Conservation (phyloP, 2,113 vertebrate genomes). For the Nyctibius bracteatus region DNA sequence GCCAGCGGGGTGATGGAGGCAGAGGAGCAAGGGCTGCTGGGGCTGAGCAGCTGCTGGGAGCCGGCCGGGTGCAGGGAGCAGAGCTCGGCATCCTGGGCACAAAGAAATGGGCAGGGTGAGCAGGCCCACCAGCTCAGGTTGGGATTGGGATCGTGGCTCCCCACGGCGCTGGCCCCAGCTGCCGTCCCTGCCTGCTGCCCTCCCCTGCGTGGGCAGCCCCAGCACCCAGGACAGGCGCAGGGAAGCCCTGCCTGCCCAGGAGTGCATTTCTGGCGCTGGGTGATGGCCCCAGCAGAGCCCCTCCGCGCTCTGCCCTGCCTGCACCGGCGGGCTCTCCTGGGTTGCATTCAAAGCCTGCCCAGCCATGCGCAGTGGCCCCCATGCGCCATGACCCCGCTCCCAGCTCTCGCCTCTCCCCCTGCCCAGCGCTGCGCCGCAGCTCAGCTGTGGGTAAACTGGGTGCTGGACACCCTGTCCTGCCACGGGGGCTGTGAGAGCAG, state of each 20-base stretch:
- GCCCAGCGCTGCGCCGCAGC: neutral
- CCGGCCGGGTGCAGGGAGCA: constrained; percentile 57
- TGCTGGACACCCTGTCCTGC: neutral
- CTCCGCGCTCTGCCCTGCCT: neutral
- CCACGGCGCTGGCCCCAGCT: rapidly evolving
- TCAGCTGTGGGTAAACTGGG: rapidly evolving
- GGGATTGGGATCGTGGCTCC: neutral
- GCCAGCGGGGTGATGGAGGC: constrained; percentile 77
- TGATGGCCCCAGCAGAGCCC: neutral
- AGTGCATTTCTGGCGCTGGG: neutral
- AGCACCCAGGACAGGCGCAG: neutral
- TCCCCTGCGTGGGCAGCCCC: neutral
- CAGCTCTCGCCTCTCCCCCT: neutral
- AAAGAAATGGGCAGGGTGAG: neutral
- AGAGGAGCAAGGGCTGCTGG: constrained; percentile 68
- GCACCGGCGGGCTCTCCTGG: rapidly evolving
- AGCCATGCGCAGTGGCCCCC: rapidly evolving
- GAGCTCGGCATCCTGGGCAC: constrained; percentile 73
- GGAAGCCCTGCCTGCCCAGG: neutral
- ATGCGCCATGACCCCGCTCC: too few species aligned
- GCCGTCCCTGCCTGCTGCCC: neutral
- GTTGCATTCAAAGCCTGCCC: neutral
- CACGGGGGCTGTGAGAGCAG: neutral
- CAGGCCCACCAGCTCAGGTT: rapidly evolving
- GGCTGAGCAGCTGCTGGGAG: constrained; percentile 64